Conservation (phyloP, 2,113 vertebrate genomes). For the Xerus inauris region DNA sequence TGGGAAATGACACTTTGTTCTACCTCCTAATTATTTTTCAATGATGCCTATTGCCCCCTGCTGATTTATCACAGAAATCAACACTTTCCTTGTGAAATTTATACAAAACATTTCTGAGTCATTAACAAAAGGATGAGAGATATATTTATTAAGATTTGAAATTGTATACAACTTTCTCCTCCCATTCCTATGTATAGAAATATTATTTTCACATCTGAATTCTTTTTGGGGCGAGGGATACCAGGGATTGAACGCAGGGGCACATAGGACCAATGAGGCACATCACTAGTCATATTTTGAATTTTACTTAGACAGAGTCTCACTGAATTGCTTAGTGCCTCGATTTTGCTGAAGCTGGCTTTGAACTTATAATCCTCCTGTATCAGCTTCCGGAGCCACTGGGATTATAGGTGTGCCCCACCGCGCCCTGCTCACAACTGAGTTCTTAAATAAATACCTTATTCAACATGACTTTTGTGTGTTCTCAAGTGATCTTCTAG, state of each 20-base stretch:
- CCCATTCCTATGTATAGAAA: neutral
- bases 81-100: neutral
- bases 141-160: neutral
- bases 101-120: neutral
- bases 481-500: neutral
- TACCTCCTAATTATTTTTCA: neutral
- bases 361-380: no score
- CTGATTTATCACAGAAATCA: conserved; percentile 49
- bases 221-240: no score
- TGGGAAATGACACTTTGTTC: neutral
- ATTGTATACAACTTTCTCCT: neutral
- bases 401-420: no score
- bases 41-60: conserved; percentile 72
- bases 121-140: neutral
- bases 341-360: no score
- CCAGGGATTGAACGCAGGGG: no score
- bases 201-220: neutral
- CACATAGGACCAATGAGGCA: no score
- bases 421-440: no score
- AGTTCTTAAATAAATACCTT: neutral
- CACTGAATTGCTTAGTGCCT: no score
- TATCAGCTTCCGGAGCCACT: no score
- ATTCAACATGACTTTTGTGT: neutral
- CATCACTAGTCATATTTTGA: no score
- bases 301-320: no score